These are phyloP conservation scores for Brachionus rubens DNA, from an alignment of 1,140 invertebrate species.

Conservation along the genomic window DNA sequence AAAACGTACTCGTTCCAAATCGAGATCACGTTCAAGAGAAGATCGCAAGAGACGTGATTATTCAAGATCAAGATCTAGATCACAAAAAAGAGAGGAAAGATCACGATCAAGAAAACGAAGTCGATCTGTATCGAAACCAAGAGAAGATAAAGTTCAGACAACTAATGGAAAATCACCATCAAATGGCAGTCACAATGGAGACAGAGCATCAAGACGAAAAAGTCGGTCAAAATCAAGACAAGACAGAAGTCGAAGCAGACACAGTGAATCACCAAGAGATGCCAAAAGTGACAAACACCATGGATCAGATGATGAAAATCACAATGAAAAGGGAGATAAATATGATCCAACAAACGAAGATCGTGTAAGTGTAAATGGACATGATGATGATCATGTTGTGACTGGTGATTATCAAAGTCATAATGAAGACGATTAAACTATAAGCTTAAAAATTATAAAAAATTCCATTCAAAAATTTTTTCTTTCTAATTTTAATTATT, in stretches of 20 bases:
- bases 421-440: conserved; percentile 40
- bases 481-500: conserved; percentile 1
- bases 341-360: conserved; percentile 5
- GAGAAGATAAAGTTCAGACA: background rate
- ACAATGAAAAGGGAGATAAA: background rate
- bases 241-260: background rate
- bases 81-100: background rate
- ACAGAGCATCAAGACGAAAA: background rate
- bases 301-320: background rate
- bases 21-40: background rate
- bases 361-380: conserved; percentile 10
- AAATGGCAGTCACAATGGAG: conserved; percentile 9
- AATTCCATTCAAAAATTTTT: conserved; percentile 7
- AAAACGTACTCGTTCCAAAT: background rate
- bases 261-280: background rate
- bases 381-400: conserved; percentile 26
- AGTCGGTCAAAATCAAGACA: background rate
- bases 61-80: conserved; percentile 3
- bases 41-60: background rate
- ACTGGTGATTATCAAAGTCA: conserved; percentile 39
- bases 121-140: background rate
- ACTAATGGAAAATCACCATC: background rate
- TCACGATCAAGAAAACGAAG: conserved; percentile 9
- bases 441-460: no score
- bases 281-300: background rate